Evolutionary conservation across 2,888 invertebrate species (phyloP).

Genomic region (Priocnemis perturbator): DNA sequence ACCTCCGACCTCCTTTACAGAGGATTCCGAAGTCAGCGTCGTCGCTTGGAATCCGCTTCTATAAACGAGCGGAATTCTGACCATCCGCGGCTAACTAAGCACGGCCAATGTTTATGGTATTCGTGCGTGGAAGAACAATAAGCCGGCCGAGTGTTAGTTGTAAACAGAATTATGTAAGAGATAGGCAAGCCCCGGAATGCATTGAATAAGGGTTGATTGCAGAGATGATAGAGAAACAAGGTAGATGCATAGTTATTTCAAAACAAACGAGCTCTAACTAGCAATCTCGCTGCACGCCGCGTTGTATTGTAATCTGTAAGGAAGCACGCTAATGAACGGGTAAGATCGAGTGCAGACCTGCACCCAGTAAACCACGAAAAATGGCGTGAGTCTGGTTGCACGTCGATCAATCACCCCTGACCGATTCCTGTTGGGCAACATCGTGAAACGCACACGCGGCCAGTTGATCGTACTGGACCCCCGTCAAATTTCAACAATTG

Average conservation of each 20-base stretch:
- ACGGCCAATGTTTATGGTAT: too few species aligned
- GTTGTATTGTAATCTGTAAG: conserved; percentile 24
- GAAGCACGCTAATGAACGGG: conserved; percentile 38
- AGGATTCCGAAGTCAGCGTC: too few species aligned
- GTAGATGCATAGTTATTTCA: neutral
- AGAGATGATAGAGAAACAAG: neutral
- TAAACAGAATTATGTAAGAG: too few species aligned
- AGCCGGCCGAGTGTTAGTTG: too few species aligned
- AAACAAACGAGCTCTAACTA: conserved; percentile 2
- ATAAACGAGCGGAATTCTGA: neutral
- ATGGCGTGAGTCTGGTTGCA: conserved; percentile 30
- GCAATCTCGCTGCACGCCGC: conserved; percentile 2
- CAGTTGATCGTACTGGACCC: conserved; percentile 29
- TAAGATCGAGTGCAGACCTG: conserved; percentile 26
- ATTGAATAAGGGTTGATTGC: neutral
- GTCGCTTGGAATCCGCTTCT: neutral
- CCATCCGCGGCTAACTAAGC: neutral
- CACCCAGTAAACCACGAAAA: conserved; percentile 26
- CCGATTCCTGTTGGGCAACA: conserved; percentile 21
- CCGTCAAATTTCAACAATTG: conserved; percentile 53
- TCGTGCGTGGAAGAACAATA: too few species aligned
- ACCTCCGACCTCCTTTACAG: conserved; percentile 40
- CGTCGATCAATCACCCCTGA: conserved; percentile 43
- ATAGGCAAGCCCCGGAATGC: too few species aligned
- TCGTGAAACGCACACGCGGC: conserved; percentile 23